Evolutionary conservation across 2,797 vertebrate species (phyloP).

Genomic region (Myiothlypis coronata): DNA sequence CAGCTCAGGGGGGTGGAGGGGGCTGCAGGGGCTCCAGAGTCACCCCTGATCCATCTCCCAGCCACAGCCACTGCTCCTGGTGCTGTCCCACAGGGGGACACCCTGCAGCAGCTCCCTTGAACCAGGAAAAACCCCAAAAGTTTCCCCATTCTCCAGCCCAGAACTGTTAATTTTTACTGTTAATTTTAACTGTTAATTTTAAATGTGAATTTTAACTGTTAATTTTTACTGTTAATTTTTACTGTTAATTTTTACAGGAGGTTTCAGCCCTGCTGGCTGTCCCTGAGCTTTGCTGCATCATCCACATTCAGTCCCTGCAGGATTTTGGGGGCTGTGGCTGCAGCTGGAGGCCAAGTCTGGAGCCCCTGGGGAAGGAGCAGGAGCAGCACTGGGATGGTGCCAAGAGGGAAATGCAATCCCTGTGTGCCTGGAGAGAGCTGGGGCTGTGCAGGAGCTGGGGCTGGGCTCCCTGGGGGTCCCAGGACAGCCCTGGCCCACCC

Average conservation of each 20-base stretch:
- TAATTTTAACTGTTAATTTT: too few species aligned
- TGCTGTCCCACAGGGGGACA: neutral
- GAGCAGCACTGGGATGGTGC: neutral
- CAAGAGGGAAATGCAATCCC: neutral
- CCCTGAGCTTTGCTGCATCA: neutral
- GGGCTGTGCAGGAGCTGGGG: neutral
- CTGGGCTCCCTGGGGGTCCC: neutral
- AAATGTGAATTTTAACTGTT: neutral
- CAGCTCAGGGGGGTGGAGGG: neutral
- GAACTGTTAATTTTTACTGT: neutral
- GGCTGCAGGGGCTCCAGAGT: neutral
- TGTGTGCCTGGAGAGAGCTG: neutral
- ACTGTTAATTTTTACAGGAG: neutral
- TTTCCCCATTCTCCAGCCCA: neutral
- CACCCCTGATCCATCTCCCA: neutral
- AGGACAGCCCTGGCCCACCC: neutral
- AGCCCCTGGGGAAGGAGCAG: neutral
- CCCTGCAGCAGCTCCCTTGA: neutral
- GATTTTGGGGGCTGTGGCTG: neutral
- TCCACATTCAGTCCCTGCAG: rapidly evolving
- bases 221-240: neutral
- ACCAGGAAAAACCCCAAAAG: neutral
- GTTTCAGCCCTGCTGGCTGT: neutral
- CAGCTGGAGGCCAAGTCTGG: neutral
- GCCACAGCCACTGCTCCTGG: neutral